phyloP scores from a whole-genome alignment of 1,140 invertebrate species.

The Meloidogyne exigua region DNA sequence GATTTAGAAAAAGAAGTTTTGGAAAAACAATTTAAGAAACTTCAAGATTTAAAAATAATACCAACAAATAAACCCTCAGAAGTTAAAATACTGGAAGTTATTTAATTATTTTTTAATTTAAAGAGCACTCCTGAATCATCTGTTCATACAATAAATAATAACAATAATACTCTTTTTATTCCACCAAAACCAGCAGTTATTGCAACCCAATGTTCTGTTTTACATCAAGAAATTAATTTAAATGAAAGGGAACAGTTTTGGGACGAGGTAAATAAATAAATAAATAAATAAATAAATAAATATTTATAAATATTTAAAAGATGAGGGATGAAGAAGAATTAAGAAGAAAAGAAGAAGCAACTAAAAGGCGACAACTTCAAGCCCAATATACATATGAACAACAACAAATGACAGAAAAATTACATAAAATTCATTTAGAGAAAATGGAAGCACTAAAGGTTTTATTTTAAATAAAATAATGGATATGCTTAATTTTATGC shows the following conservation, averaged over 20 bases:
- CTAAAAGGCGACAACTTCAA: constrained; percentile 33
- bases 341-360: constrained; percentile 41
- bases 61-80: neutral
- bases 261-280: constrained; percentile 43
- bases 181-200: constrained; percentile 41
- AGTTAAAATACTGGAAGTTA: neutral
- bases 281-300: constrained; percentile 2
- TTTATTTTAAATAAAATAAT: no score
- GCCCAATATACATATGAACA: constrained; percentile 45
- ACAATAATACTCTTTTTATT: constrained; percentile 39
- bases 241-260: constrained; percentile 52
- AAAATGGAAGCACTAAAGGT: neutral
- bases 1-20: constrained; percentile 44
- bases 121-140: neutral
- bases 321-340: constrained; percentile 44
- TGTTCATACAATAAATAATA: constrained; percentile 2
- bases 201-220: constrained; percentile 32
- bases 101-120: neutral
- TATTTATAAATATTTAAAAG: constrained; percentile 41
- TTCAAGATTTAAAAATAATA: constrained; percentile 19
- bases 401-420: constrained; percentile 32
- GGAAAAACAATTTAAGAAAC: constrained; percentile 37
- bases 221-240: constrained; percentile 40
- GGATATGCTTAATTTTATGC: no score
- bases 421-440: constrained; percentile 39